A percentile compares a stretch with the other conserved stretches of the same genome.
These are phyloP conservation scores for Cheumatopsyche charites DNA, from an alignment of 1,140 invertebrate genomes.

Conservation along the genomic window DNA sequence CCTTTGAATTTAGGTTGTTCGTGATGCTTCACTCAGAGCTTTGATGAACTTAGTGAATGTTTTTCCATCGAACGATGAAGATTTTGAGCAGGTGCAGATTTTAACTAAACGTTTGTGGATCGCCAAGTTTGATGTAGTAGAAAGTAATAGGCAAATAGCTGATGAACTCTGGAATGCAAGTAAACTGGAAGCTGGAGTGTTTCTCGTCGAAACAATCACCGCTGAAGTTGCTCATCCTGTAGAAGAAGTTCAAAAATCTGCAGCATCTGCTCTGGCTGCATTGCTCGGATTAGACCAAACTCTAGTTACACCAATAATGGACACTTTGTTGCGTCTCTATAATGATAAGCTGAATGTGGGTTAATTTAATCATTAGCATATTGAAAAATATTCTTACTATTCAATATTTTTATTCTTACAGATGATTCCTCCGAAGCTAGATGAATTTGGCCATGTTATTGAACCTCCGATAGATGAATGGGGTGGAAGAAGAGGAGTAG, in stretches of 20 bases:
- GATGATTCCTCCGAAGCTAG: conserved; percentile 85
- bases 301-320: conserved; percentile 65
- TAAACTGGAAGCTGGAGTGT: conserved; percentile 64
- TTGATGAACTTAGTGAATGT: conserved; percentile 69
- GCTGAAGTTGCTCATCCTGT: conserved; percentile 80
- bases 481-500: conserved; percentile 87
- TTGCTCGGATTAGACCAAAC: conserved; percentile 66
- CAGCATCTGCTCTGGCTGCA: conserved; percentile 75
- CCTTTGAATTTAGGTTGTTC: conserved; percentile 63
- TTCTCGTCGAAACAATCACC: conserved; percentile 70
- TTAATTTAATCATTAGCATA: conserved; percentile 2
- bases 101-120: conserved; percentile 79
- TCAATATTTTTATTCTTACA: conserved; percentile 49
- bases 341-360: conserved; percentile 70
- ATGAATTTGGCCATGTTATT: conserved; percentile 90
- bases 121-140: conserved; percentile 73
- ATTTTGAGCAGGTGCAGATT: conserved; percentile 64
- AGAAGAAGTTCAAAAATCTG: conserved; percentile 78
- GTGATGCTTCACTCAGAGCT: conserved; percentile 80
- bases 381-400: background rate
- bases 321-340: conserved; percentile 76
- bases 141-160: conserved; percentile 73
- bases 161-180: conserved; percentile 70
- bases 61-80: conserved; percentile 68
- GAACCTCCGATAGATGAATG: conserved; percentile 86